Evolutionary conservation across 2,888 invertebrate genomes (phyloP).

Genomic region (Erebia epiphron): DNA sequence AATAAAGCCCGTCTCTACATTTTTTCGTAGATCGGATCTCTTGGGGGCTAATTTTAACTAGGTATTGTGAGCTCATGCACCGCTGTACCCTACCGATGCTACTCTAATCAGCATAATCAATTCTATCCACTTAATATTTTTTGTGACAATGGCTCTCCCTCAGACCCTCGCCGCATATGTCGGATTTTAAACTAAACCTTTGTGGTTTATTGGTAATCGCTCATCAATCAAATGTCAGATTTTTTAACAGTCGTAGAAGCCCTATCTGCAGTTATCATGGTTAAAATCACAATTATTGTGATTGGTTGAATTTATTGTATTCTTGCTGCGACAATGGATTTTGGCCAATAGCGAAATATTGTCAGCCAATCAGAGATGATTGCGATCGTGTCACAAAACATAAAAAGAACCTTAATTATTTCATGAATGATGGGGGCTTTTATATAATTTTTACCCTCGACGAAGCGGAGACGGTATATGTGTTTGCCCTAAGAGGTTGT

Average conservation of each 20-base stretch:
- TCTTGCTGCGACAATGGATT: background rate
- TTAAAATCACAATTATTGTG: background rate
- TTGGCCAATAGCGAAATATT: background rate
- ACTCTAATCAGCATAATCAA: constrained; percentile 75
- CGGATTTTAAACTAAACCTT: constrained; percentile 53
- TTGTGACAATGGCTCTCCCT: constrained; percentile 65
- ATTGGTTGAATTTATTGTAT: background rate
- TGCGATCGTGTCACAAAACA: background rate
- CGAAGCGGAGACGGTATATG: no score
- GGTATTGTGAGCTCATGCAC: constrained; percentile 53
- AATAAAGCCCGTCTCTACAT: constrained; percentile 10
- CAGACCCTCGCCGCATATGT: constrained; percentile 64
- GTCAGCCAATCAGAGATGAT: background rate
- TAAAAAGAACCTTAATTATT: no score
- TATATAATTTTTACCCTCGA: no score
- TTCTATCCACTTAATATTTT: constrained; percentile 68
- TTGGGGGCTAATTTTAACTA: constrained; percentile 64
- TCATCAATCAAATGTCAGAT: constrained; percentile 36
- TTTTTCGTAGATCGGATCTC: constrained; percentile 13
- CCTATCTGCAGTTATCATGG: background rate
- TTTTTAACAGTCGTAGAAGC: constrained; percentile 10
- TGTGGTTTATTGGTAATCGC: constrained; percentile 37
- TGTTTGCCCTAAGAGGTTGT: no score
- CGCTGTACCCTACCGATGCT: constrained; percentile 43
- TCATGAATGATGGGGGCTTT: no score